These are phyloP conservation scores for Piliocolobus tephrosceles DNA, from an alignment of 2,113 vertebrate genomes.

Conservation along the genomic window DNA sequence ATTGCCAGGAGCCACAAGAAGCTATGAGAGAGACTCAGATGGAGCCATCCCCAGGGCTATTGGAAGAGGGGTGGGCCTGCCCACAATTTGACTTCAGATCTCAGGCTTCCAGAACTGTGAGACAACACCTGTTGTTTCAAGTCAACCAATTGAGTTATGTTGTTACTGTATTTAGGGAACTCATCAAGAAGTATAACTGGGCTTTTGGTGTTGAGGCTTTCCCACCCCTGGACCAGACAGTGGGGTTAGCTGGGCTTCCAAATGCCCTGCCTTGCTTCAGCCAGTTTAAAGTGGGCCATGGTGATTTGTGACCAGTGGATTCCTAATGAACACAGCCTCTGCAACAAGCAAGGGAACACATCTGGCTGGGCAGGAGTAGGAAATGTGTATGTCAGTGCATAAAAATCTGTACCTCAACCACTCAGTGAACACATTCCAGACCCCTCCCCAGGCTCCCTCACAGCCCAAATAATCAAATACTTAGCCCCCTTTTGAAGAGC, in stretches of 20 bases:
- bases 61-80: fast-evolving
- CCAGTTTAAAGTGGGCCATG: no score
- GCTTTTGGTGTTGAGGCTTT: fast-evolving
- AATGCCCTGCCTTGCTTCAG: no score
- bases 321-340: not conserved
- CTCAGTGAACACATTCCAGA: not conserved
- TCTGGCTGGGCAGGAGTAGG: not conserved
- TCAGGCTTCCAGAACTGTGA: fast-evolving
- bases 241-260: fast-evolving
- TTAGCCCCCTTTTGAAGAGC: not conserved
- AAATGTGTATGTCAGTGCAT: fast-evolving
- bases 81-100: fast-evolving
- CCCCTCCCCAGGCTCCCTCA: not conserved
- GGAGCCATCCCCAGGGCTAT: fast-evolving
- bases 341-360: not conserved
- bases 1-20: fast-evolving
- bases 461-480: not conserved
- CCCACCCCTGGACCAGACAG: not conserved
- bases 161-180: not conserved
- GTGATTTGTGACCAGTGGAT: no score
- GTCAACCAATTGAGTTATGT: not conserved
- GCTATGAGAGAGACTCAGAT: fast-evolving
- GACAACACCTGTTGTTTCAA: fast-evolving
- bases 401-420: not conserved
- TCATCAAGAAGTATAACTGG: fast-evolving